Percentiles rank a stretch among this genome's conserved stretches.
Conservation (phyloP, 2,888 invertebrate species). For the Bhutanitis thaidina region DNA sequence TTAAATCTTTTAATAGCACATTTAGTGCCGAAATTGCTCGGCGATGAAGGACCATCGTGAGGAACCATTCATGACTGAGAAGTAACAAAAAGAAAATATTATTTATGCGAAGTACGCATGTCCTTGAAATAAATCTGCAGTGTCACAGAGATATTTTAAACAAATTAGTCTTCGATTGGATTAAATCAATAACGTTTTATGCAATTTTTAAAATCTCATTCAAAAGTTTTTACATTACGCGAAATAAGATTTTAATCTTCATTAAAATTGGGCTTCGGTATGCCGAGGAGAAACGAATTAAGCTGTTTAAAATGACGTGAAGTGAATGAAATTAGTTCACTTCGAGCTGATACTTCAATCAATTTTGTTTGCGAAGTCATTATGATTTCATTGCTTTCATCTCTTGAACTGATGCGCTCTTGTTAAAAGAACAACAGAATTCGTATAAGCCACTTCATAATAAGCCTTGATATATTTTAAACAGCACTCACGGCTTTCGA, state of each 20-base stretch:
- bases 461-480: too few species aligned
- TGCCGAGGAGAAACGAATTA: conserved; percentile 5
- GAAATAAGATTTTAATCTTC: conserved; percentile 17
- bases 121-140: not conserved
- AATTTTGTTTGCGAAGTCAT: conserved; percentile 27
- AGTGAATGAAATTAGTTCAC: conserved; percentile 18
- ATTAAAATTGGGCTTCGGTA: conserved; percentile 4
- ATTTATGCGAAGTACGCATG: too few species aligned
- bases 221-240: conserved; percentile 3
- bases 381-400: conserved; percentile 23
- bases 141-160: not conserved
- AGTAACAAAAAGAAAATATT: too few species aligned
- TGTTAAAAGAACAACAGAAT: not conserved
- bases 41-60: too few species aligned
- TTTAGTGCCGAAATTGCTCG: too few species aligned
- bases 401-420: not conserved
- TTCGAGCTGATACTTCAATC: conserved; percentile 21
- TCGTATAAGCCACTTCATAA: too few species aligned
- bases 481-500: too few species aligned
- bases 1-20: too few species aligned
- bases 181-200: conserved; percentile 11
- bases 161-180: not conserved
- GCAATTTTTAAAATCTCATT: conserved; percentile 1
- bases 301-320: conserved; percentile 16
- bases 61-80: too few species aligned